phyloP scores from a whole-genome alignment of 2,113 vertebrate species.

The Eulemur rufifrons region DNA sequence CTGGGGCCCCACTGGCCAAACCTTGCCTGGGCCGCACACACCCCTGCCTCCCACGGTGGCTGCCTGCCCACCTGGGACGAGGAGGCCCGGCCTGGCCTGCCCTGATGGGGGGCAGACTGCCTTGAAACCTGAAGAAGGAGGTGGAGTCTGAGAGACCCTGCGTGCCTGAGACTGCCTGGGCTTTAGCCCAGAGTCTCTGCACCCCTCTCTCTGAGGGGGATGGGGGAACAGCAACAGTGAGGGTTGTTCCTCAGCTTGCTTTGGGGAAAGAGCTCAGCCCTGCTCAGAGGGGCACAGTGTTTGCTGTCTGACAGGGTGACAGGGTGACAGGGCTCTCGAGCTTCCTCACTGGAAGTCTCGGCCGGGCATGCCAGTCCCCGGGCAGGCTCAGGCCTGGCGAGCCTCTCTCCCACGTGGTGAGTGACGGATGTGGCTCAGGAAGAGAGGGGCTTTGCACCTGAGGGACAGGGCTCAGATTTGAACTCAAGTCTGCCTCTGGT shows the following conservation, averaged over 20 bases:
- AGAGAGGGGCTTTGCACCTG: background rate
- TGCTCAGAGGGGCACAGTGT: background rate
- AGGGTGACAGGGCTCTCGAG: background rate
- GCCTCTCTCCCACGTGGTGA: background rate
- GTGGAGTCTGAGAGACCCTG: background rate
- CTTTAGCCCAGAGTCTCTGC: background rate
- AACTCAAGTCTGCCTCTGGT: background rate
- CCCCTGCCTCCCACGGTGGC: constrained; percentile 27
- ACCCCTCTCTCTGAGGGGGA: background rate
- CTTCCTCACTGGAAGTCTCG: background rate
- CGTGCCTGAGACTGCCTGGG: no score
- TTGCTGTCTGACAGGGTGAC: background rate
- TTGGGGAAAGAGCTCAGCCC: background rate
- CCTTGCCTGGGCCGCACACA: background rate
- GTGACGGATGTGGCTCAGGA: background rate
- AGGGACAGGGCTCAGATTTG: background rate
- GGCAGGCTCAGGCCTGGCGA: background rate
- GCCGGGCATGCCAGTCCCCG: background rate
- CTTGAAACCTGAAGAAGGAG: background rate
- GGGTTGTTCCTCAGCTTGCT: background rate
- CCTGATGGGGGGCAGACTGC: background rate
- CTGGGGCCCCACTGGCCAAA: constrained; percentile 48
- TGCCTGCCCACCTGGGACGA: background rate
- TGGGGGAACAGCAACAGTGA: background rate
- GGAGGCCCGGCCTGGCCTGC: background rate